These are phyloP conservation scores for Pungitius pungitius DNA, from an alignment of 2,113 vertebrate genomes.

Conservation along the genomic window DNA sequence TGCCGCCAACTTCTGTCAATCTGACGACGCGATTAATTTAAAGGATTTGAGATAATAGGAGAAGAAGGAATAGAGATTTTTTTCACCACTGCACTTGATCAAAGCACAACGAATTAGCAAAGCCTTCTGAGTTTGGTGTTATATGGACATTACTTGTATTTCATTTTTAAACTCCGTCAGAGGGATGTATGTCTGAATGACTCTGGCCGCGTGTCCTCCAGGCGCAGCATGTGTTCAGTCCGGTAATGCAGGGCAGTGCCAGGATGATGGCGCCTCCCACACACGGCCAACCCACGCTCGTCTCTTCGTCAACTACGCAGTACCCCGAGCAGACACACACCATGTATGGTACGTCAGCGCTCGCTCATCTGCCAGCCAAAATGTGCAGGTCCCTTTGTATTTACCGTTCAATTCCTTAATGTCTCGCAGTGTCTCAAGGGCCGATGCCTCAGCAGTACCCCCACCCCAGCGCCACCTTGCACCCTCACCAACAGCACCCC, in stretches of 20 bases:
- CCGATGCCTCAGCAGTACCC: constrained; percentile 96
- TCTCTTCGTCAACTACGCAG: constrained; percentile 93
- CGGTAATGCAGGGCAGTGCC: constrained; percentile 92
- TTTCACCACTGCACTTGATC: neutral
- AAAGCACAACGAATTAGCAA: neutral
- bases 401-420: neutral
- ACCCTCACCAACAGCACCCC: constrained; percentile 91
- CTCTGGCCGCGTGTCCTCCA: constrained; percentile 62
- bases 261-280: constrained; percentile 94
- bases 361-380: neutral
- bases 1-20: neutral
- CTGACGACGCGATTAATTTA: neutral
- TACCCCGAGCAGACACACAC: constrained; percentile 98
- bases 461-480: constrained; percentile 91
- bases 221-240: constrained; percentile 97
- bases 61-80: neutral
- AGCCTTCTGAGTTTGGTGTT: neutral
- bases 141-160: neutral
- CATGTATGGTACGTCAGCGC: constrained; percentile 92
- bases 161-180: neutral
- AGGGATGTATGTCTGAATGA: neutral
- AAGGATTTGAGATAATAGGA: neutral
- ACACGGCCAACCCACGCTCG: constrained; percentile 91
- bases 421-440: constrained; percentile 88
- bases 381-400: neutral